Evolutionary conservation across 2,797 vertebrate genomes (phyloP), one percentile per base, ranked within the genome.

Genomic region (Falco columbarius): DNA sequence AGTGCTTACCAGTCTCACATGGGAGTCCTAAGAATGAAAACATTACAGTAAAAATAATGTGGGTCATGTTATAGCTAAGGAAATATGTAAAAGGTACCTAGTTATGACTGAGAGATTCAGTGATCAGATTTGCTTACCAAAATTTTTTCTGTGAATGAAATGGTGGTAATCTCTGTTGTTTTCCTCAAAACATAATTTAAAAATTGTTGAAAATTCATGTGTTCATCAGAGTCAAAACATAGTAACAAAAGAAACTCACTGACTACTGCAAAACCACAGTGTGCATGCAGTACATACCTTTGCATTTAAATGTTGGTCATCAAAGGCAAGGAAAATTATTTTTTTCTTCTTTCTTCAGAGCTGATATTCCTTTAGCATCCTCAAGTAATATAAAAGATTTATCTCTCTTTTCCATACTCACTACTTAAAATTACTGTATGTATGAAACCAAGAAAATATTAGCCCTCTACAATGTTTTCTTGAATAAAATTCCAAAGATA

Each of bases 1-100:
- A 80, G 30, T 34, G 59, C 72, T 91, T 90, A 49, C 24, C 4
- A 42, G 21, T 55, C 56, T 87, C 89, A 71, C 44, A n/a, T 71
- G 81, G 89, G 89, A 96, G 11, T 71, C 18, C 16, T 30, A 76
- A 52, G 63, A 89, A 87, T 82, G 44, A 94, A 94, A 91, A 91
- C 13, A 46, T 70, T 80, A 38, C 30, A 71, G 36, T 42, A 82
- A 87, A 90, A 95, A 61, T 51, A 91, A 83, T 47, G 26, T 86
- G 54, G 75, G 81, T 84, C 51, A 89, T 73, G 34, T 84, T 84
- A 83, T 81, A 84, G 44, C 14, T 19, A 75, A 75, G 16, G 27
- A 91, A 61, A 38, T 75, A 49, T 18, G 24, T 63, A 68, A 67
- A 23, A 79, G 2, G 11, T 74, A 63, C 18, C 54, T 70, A 44